phyloP scores from a whole-genome alignment of 2,888 invertebrate genomes.

The Drosophila kokeensis region DNA sequence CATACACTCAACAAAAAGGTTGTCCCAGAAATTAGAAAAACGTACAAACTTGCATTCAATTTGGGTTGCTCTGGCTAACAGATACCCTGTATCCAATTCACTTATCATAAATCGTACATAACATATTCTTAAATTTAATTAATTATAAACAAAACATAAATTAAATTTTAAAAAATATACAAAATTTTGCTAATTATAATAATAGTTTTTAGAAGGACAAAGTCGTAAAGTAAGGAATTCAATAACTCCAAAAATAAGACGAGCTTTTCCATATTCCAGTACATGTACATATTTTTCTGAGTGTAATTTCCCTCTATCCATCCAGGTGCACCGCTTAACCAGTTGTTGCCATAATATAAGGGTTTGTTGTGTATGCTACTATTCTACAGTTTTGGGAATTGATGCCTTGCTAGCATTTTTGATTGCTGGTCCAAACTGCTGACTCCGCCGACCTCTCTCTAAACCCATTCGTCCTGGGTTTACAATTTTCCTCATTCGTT shows the following conservation, averaged over 20 bases:
- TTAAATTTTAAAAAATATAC: not conserved
- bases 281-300: not conserved
- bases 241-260: not conserved
- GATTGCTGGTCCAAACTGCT: slow-evolving; percentile 47
- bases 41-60: not conserved
- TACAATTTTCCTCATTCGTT: slow-evolving; percentile 83
- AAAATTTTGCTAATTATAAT: not conserved
- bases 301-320: not conserved
- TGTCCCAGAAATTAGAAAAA: not conserved
- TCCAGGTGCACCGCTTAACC: slow-evolving; percentile 10
- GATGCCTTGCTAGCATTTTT: slow-evolving; percentile 32
- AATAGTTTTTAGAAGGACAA: not conserved
- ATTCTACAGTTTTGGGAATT: slow-evolving; percentile 40
- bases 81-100: not conserved
- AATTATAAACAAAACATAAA: not conserved
- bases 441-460: slow-evolving; percentile 24
- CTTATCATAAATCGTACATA: not conserved
- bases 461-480: slow-evolving; percentile 81
- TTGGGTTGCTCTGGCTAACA: not conserved
- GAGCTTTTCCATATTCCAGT: not conserved
- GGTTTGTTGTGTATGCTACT: slow-evolving; percentile 16
- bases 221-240: not conserved
- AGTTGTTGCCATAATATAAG: slow-evolving; percentile 18
- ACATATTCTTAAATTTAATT: not conserved
- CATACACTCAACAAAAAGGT: not conserved